Evolutionary conservation across 2,113 vertebrate species (phyloP), one percentile per base, ranked within the genome.

Genomic region (Castor canadensis): DNA sequence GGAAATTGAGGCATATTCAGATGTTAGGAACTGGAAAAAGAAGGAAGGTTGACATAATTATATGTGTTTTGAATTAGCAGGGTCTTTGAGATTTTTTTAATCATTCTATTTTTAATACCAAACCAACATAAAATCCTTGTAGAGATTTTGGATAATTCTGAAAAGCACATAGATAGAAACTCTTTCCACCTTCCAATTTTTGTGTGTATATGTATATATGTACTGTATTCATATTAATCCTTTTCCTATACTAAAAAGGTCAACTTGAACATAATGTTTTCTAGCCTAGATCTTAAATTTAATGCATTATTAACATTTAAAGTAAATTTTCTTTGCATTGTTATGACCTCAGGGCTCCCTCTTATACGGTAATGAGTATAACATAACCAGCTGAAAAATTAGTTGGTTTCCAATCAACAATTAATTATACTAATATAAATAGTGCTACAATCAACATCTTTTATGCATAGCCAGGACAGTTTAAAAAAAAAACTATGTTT

Each of bases 121-220:
- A 69, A 80, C 47, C n/a, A 67, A 91, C 30, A 35, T 15, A 76
- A 83, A 93, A 52, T 32, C 22, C n/a, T 71, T 76, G 15, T 73
- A 49, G 9, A 84, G 30, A 93, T 82, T 94, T 93, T 35, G 71
- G 5, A 52, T 69, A 66, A 38, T 73, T 87, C 54, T 92, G 56
- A 80, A 91, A 89, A 82, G 35, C 26, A 58, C 26, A 87, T 15
- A 75, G 30, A 45, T 92, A 20, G 92, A 93, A 82, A 91, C 66
- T 22, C 0, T 80, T 62, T 88, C 75, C 6, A 79, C 52, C 10
- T 93, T 91, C 43, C 32, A 89, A 22, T 89, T 76, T 79, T 62
- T 89, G 4, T 62, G 1, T 64, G 6, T 24, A 6, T 90, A 3
- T 75, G 4, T 47, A 11, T 49, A 13, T n/a, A 32, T 75, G 19